Conservation (phyloP, 2,888 invertebrate genomes). For the Ormyrus thymus region DNA sequence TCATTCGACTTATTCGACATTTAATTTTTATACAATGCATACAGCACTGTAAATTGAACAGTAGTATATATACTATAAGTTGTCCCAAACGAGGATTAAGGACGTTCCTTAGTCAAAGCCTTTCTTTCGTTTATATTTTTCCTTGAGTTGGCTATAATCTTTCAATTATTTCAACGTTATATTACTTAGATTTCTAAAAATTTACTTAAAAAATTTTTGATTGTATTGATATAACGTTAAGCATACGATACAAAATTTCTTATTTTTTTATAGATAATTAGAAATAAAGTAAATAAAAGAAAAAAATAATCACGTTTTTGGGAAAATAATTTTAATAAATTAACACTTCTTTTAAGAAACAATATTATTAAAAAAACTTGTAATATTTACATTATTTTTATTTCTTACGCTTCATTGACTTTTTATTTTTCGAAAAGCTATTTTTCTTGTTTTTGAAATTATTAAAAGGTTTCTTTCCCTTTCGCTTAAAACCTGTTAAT, state of each 20-base stretch:
- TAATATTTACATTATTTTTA: slow-evolving; percentile 6
- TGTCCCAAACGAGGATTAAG: slow-evolving; percentile 8
- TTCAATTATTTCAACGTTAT: slow-evolving; percentile 33
- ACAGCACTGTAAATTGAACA: slow-evolving; percentile 45
- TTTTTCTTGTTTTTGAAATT: slow-evolving; percentile 42
- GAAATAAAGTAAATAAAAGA: slow-evolving; percentile 39
- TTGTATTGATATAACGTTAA: slow-evolving; percentile 39
- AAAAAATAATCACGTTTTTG: neutral
- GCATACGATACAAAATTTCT: slow-evolving; percentile 30
- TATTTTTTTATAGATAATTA: slow-evolving; percentile 52
- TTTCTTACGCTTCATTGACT: slow-evolving; percentile 34
- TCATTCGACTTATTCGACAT: slow-evolving; percentile 25
- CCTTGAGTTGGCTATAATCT: slow-evolving; percentile 19
- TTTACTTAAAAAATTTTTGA: slow-evolving; percentile 34
- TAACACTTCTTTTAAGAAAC: neutral
- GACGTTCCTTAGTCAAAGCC: slow-evolving; percentile 27
- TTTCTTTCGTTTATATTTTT: slow-evolving; percentile 17
- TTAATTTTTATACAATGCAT: slow-evolving; percentile 33
- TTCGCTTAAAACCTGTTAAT: slow-evolving; percentile 57
- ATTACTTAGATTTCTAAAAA: slow-evolving; percentile 29
- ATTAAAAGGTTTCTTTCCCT: neutral
- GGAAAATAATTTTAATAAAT: slow-evolving; percentile 11
- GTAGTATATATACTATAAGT: slow-evolving; percentile 38
- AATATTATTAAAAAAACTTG: slow-evolving; percentile 5
- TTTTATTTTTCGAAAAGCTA: slow-evolving; percentile 35